Percentiles rank a stretch among this genome's conserved stretches.
Conservation (phyloP, 1,140 invertebrate species). For the Sminthurides bifidus region DNA sequence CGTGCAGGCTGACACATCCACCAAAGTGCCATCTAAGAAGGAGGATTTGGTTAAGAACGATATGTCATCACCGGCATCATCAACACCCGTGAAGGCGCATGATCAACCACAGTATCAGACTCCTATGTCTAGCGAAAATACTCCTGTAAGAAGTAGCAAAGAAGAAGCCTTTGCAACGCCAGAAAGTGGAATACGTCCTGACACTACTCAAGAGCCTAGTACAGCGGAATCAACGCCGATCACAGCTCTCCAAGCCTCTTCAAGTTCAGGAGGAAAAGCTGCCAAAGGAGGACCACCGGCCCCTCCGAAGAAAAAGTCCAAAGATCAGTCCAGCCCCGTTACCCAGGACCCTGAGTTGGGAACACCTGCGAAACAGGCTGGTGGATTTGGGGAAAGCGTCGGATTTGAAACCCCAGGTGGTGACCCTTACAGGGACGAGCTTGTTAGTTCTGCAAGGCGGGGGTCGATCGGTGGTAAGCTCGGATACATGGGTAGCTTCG, state of each 20-base stretch:
- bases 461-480: not conserved
- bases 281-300: not conserved
- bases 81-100: too few relatives aligned
- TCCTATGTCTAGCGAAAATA: too few relatives aligned
- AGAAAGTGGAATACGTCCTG: slow-evolving; percentile 25
- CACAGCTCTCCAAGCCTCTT: not conserved
- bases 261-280: not conserved
- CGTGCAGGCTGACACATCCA: too few relatives aligned
- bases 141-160: too few relatives aligned
- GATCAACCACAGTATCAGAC: too few relatives aligned
- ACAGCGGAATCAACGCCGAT: too few relatives aligned
- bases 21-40: too few relatives aligned
- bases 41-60: too few relatives aligned
- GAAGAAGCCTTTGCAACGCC: too few relatives aligned
- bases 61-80: too few relatives aligned
- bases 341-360: not conserved
- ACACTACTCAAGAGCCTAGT: not conserved
- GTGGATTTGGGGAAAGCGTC: not conserved
- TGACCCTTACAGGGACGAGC: not conserved
- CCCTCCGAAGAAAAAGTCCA: not conserved
- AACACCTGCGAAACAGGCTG: not conserved
- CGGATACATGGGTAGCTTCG: not conserved
- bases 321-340: not conserved
- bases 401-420: not conserved
- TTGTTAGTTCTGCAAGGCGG: not conserved